Evolutionary conservation across 1,140 invertebrate genomes (phyloP).

Genomic region (Conopomorpha cramerella): DNA sequence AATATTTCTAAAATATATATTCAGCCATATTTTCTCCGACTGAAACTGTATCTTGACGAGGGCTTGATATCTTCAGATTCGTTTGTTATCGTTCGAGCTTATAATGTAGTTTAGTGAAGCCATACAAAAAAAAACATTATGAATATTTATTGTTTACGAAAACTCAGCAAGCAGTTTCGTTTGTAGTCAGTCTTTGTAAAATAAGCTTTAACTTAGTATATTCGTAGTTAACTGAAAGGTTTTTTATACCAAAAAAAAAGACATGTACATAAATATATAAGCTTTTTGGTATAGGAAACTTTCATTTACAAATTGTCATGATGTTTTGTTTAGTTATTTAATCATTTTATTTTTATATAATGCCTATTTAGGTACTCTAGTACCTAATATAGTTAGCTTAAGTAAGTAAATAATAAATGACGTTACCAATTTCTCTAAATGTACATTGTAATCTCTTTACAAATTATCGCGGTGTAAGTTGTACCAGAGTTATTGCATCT

Average conservation of each 20-base stretch:
- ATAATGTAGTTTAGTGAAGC: not conserved
- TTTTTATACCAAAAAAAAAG: conserved; percentile 52
- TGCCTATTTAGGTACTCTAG: too few species aligned
- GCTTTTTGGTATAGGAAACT: conserved; percentile 43
- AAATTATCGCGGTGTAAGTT: too few species aligned
- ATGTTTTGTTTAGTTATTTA: conserved; percentile 40
- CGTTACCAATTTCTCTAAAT: too few species aligned
- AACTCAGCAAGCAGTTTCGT: conserved; percentile 21
- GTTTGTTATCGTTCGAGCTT: too few species aligned
- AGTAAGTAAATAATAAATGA: not conserved
- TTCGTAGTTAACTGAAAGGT: conserved; percentile 35
- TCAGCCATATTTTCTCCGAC: too few species aligned
- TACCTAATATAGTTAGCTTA: not conserved
- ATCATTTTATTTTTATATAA: conserved; percentile 6
- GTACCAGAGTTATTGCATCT: too few species aligned
- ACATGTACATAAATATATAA: conserved; percentile 42
- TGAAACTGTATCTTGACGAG: too few species aligned
- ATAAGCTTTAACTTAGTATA: conserved; percentile 49
- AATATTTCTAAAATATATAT: too few species aligned
- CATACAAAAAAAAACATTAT: not conserved
- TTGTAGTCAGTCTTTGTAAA: conserved; percentile 46
- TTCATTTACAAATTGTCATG: conserved; percentile 45
- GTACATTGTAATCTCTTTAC: too few species aligned
- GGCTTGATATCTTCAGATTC: too few species aligned
- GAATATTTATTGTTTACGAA: conserved; percentile 7